phyloP scores from a whole-genome alignment of 2,888 invertebrate species.

The Herminia tarsipennalis region DNA sequence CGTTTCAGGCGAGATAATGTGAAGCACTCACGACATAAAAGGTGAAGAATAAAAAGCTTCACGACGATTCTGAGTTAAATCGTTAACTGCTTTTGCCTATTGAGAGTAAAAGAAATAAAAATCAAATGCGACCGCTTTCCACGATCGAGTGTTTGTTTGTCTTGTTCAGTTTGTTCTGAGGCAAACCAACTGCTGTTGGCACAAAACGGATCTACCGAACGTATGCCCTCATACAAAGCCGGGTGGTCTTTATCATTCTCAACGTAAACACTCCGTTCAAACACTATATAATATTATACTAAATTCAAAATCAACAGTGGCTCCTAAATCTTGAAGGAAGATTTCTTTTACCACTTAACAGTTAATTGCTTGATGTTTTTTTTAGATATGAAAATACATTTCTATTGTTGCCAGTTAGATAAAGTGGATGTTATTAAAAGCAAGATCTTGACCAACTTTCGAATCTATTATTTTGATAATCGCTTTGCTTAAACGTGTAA shows the following conservation, averaged over 20 bases:
- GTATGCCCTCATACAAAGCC: constrained; percentile 62
- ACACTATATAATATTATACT: constrained; percentile 76
- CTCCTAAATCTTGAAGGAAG: constrained; percentile 36
- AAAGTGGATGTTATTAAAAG: constrained; percentile 9
- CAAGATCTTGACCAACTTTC: constrained; percentile 8
- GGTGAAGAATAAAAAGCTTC: constrained; percentile 36
- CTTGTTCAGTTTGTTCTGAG: constrained; percentile 76
- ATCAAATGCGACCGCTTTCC: constrained; percentile 70
- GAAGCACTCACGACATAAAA: constrained; percentile 36
- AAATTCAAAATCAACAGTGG: constrained; percentile 72
- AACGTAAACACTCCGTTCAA: constrained; percentile 74
- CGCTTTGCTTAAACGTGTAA: constrained; percentile 16
- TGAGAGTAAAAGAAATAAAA: constrained; percentile 46
- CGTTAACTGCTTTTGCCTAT: constrained; percentile 50
- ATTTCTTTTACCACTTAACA: constrained; percentile 41
- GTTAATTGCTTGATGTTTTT: constrained; percentile 34
- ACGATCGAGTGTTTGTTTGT: constrained; percentile 73
- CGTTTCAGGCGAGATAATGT: constrained; percentile 30
- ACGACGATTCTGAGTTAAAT: constrained; percentile 47
- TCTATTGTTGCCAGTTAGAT: constrained; percentile 12
- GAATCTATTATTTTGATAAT: constrained; percentile 23
- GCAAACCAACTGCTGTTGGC: constrained; percentile 77
- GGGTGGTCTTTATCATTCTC: constrained; percentile 84
- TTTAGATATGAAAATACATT: constrained; percentile 18
- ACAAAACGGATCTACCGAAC: constrained; percentile 61